Base-by-base conservation (phyloP, 2,888 invertebrate species). In the Cantharis lateralis region DNA sequence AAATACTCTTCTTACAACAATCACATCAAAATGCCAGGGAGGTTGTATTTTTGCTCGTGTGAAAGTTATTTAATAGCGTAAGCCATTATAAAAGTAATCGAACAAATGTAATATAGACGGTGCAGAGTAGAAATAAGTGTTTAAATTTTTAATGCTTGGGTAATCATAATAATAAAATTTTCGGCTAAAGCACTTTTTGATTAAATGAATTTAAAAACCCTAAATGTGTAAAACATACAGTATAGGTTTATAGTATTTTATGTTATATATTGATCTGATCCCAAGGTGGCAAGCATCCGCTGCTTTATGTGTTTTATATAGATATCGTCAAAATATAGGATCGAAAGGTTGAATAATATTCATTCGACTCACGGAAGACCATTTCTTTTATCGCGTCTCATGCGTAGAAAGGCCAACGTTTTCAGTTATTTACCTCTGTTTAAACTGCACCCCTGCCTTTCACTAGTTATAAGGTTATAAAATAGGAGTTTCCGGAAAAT, bases 341-440 rank as follows among this genome's bases (percentile, higher is more conserved):
- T 82, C 82, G 82, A 79, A 81, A 81, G 79, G 81, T 79, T 81
- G 80, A 72, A 81, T 76, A 79, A 83, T 82, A 81, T 82, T 83
- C 81, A 83, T 82, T 82, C 83, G 69, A 77, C 78, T 80, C 83
- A 83, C 83, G 83, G 81, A 81, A 79, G 71, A 75, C 81, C 78
- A 81, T 83, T 83, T 82, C 83, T 82, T 83, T 83, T 83, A 83
- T 83, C 81, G 82, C 77, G 81, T 81, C 80, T 79, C 82, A 82
- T 82, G 82, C 82, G 83, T 82, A 79, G 82, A 78, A 82, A 82
- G 82, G 80, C 77, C 81, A 79, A 81, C 81, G 81, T 80, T 76
- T 82, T 81, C 83, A 81, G 82, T 83, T 83, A 82, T 83, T 83
- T 83, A 82, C 82, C 82, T 79, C 82, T 82, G 81, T 83, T 83